Evolutionary conservation across 2,113 vertebrate species (phyloP).

Genomic region (Prunella himalayana): DNA sequence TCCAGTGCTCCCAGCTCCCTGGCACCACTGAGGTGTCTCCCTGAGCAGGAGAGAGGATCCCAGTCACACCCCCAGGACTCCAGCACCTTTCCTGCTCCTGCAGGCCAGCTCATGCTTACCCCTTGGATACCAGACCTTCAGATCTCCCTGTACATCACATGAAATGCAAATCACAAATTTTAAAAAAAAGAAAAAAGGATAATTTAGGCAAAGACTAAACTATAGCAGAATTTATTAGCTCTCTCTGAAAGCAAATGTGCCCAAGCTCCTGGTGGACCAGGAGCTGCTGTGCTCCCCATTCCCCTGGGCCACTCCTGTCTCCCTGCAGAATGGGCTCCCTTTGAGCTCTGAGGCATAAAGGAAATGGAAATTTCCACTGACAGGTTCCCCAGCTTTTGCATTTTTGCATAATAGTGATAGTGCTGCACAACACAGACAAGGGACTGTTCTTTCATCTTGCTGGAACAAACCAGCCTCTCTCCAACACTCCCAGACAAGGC

Average conservation of each 20-base stretch:
- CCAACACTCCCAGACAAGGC: neutral
- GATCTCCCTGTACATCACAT: neutral
- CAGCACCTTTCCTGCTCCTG: neutral
- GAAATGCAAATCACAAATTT: neutral
- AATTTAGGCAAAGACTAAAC: neutral
- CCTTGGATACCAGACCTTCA: neutral
- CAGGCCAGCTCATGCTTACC: accelerated
- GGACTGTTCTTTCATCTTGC: neutral
- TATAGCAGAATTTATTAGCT: neutral
- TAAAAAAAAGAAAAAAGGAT: neutral
- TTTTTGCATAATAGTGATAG: neutral
- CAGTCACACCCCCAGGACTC: neutral
- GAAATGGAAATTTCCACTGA: conserved; percentile 41
- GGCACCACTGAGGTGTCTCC: neutral
- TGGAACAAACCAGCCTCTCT: neutral
- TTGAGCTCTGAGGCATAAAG: neutral
- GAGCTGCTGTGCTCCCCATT: neutral
- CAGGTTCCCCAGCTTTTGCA: neutral
- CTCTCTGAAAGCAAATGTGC: neutral
- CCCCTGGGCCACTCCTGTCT: neutral
- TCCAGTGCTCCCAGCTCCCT: neutral
- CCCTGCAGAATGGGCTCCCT: neutral
- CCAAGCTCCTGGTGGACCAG: neutral
- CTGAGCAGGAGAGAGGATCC: neutral
- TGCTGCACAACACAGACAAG: neutral